Evolutionary conservation across 64 coral and sea anemone genomes (phyloP).

Genomic region (Montipora efflorescens): DNA sequence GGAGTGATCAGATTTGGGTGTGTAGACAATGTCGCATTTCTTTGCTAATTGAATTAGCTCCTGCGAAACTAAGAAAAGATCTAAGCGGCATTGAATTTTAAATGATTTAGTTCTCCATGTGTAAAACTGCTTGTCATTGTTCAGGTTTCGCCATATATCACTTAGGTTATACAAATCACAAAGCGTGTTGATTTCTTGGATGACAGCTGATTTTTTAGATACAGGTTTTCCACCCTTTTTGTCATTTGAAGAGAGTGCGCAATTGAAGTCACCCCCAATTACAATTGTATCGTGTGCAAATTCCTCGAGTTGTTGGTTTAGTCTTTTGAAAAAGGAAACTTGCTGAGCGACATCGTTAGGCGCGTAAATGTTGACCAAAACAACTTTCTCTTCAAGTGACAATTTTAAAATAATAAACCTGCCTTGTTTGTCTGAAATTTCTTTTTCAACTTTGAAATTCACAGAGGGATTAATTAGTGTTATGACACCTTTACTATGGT

Average conservation of each 20-base stretch:
- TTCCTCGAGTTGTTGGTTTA: neutral
- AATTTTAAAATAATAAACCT: neutral
- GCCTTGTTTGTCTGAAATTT: neutral
- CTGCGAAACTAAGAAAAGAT: neutral
- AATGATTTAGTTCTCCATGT: slow-evolving; percentile 20
- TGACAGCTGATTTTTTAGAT: neutral
- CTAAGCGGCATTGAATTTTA: slow-evolving; percentile 23
- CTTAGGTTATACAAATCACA: neutral
- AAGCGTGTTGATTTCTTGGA: neutral
- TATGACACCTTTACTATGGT: neutral
- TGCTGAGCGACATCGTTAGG: neutral
- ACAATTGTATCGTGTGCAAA: too few species aligned
- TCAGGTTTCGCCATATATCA: neutral
- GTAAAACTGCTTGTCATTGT: neutral
- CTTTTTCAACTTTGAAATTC: neutral
- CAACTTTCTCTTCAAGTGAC: neutral
- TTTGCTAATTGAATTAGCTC: neutral
- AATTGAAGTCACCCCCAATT: too few species aligned
- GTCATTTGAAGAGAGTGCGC: too few species aligned
- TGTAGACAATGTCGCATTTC: neutral
- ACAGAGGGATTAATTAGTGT: neutral
- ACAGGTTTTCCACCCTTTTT: neutral
- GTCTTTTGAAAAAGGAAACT: neutral
- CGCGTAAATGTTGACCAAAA: neutral
- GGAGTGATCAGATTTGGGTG: neutral